Evolutionary conservation across 2,113 vertebrate species (phyloP), one percentile per base, ranked within the genome.

Genomic region (Pteruthius melanotis): DNA sequence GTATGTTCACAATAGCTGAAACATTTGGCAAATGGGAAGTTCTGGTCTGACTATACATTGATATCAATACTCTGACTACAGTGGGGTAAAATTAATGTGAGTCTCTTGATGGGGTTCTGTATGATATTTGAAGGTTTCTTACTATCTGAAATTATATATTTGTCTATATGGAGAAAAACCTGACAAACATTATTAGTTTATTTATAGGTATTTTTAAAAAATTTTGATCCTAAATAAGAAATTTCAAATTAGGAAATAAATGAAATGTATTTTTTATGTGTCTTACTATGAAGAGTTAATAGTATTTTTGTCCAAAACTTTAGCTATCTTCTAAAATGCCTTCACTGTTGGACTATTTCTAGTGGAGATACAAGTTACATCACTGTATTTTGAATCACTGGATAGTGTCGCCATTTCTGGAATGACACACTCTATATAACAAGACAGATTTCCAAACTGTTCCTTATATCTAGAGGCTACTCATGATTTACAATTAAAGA

Each of bases 401-500:
- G 17, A 33, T 87, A 69, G 13, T 60, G 26, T 83, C 0, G 0
- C 39, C 35, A 15, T 83, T 56, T 44, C 23, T 71, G 49, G 17
- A 91, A 91, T 1, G 19, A 66, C 17, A 75, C 24, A 22, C 5
- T 8, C 17, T n/a, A 4, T 65, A 30, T 45, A 69, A 74, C 10
- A 69, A 65, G 35, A 72, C 30, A 78, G 52, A 92, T 81, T 60
- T 92, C 33, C 33, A 92, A 57, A 82, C 31, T 50, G 7, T 45
- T 84, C 27, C 37, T 77, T 33, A 45, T 91, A 80, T 74, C 59
- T 30, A 77, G 74, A 82, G 72, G 45, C 75, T 83, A 61, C 54
- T 83, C 15, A n/a, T 42, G n/a, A 91, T 86, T 94, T 95, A 69
- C 78, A 83, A 94, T 90, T 90, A 81, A 93, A 93, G 45, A 96